Conservation (phyloP, 2,113 vertebrate species). For the Ammodytes marinus region DNA sequence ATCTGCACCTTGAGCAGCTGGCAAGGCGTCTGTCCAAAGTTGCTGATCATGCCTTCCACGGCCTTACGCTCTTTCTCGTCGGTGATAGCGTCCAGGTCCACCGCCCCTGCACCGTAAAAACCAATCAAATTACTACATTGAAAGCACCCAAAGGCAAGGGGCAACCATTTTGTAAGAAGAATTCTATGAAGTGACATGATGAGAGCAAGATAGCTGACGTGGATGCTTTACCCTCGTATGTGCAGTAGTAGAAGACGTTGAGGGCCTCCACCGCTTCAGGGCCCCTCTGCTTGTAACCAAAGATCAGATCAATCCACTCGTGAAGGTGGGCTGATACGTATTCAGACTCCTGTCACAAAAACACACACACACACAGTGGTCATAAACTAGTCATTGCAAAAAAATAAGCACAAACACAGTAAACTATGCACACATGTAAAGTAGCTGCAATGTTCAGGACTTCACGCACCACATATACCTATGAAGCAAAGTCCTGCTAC, state of each 20-base stretch:
- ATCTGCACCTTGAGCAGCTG: conserved; percentile 93
- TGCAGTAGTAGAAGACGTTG: conserved; percentile 99
- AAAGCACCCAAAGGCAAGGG: neutral
- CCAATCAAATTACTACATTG: neutral
- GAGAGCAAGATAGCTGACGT: accelerated
- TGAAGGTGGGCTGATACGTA: conserved; percentile 96
- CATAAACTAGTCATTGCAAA: neutral
- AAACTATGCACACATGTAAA: neutral
- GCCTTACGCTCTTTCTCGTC: conserved; percentile 98
- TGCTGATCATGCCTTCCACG: conserved; percentile 98
- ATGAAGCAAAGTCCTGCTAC: neutral
- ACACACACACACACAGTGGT: neutral
- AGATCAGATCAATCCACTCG: conserved; percentile 98
- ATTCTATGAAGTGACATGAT: neutral
- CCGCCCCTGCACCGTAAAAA: conserved; percentile 87
- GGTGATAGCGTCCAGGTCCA: conserved; percentile 96
- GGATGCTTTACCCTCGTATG: conserved; percentile 82
- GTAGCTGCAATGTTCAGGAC: too few species aligned
- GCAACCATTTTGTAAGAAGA: neutral
- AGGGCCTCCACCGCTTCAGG: conserved; percentile 94
- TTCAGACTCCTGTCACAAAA: conserved; percentile 90
- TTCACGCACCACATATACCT: neutral
- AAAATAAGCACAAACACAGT: neutral
- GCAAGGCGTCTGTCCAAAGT: conserved; percentile 98
- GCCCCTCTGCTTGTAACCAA: conserved; percentile 96